A percentile compares a stretch with the other conserved stretches of the same genome.
Evolutionary conservation across 1,140 invertebrate genomes (phyloP).

Genomic region (Drosophila repleta): DNA sequence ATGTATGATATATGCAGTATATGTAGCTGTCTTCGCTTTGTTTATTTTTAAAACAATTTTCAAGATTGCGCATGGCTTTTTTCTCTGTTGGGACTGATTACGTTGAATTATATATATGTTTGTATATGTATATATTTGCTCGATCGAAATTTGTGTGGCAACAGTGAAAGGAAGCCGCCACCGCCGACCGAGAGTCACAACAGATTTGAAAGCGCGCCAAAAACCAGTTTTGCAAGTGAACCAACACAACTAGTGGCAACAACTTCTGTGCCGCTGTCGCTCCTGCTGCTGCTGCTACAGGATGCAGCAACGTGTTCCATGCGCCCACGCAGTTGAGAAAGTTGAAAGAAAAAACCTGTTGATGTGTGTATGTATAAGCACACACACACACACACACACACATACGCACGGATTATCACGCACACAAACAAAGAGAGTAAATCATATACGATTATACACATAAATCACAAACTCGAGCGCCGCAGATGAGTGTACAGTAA

Average conservation of each 20-base stretch:
- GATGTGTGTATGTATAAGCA: slow-evolving; percentile 16
- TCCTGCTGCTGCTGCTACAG: slow-evolving; percentile 1
- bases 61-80: background rate
- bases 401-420: slow-evolving; percentile 9
- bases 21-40: slow-evolving; percentile 25
- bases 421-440: slow-evolving; percentile 21
- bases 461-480: slow-evolving; percentile 45
- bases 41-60: slow-evolving; percentile 65
- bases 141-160: slow-evolving; percentile 15
- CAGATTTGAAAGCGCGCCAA: slow-evolving; percentile 64
- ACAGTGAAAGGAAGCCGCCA: slow-evolving; percentile 45
- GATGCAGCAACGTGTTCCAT: slow-evolving; percentile 40
- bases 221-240: slow-evolving; percentile 61
- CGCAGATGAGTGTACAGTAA: slow-evolving; percentile 55
- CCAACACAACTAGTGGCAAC: slow-evolving; percentile 37
- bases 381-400: slow-evolving; percentile 5
- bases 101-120: slow-evolving; percentile 15
- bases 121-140: background rate
- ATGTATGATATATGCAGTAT: slow-evolving; percentile 6
- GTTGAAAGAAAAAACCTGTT: slow-evolving; percentile 42
- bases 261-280: background rate
- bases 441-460: slow-evolving; percentile 35
- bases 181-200: slow-evolving; percentile 17
- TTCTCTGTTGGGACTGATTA: slow-evolving; percentile 2
- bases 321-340: slow-evolving; percentile 53